A percentile compares a stretch with the other conserved stretches of the same genome.
These are phyloP conservation scores for Agrotis segetum DNA, from an alignment of 2,888 invertebrate species.

Conservation along the genomic window DNA sequence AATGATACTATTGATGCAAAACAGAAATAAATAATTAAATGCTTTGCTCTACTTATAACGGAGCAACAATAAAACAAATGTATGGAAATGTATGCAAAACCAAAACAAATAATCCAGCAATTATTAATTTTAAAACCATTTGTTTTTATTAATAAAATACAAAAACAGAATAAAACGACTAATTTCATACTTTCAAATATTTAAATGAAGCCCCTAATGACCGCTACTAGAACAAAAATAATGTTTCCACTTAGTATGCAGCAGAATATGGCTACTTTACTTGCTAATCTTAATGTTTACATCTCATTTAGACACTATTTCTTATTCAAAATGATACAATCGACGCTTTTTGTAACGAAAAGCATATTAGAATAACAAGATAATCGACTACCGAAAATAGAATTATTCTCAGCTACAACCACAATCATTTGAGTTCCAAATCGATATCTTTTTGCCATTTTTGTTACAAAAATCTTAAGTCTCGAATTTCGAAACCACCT, in stretches of 20 bases:
- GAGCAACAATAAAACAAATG: not conserved
- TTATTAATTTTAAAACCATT: constrained; percentile 3
- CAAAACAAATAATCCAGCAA: not conserved
- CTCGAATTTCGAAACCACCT: constrained; percentile 54
- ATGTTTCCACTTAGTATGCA: constrained; percentile 32
- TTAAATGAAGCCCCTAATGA: constrained; percentile 44
- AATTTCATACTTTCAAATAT: constrained; percentile 38
- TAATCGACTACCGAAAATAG: constrained; percentile 26
- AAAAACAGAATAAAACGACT: constrained; percentile 4
- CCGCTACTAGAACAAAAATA: constrained; percentile 39
- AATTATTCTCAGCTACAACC: constrained; percentile 20
- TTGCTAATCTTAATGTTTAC: constrained; percentile 48
- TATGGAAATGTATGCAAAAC: constrained; percentile 11
- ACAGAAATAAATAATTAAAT: constrained; percentile 7
- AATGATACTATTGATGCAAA: constrained; percentile 2
- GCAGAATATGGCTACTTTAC: constrained; percentile 39
- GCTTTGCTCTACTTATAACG: not conserved
- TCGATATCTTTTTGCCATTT: constrained; percentile 24
- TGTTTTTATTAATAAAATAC: constrained; percentile 6
- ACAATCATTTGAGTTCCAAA: constrained; percentile 22
- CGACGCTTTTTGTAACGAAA: constrained; percentile 17
- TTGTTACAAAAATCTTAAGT: constrained; percentile 28
- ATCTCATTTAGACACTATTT: constrained; percentile 38
- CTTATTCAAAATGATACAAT: constrained; percentile 43
- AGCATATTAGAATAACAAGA: constrained; percentile 45